Percentiles rank a stretch among this genome's conserved stretches.
phyloP scores from a whole-genome alignment of 2,113 vertebrate species.

The Anarrhichthys ocellatus region DNA sequence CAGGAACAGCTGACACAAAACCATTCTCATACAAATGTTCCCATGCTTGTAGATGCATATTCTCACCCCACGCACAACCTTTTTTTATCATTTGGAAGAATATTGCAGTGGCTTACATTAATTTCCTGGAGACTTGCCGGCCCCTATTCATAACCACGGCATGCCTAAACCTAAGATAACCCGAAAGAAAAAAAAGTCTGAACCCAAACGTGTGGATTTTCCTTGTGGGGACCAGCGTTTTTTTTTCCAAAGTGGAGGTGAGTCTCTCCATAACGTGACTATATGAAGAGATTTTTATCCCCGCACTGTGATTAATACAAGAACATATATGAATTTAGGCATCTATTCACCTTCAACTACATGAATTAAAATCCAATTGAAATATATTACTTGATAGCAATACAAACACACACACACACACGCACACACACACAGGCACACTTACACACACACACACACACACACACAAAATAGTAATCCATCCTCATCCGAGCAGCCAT shows the following conservation, averaged over 20 bases:
- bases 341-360: neutral
- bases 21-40: conserved; percentile 37
- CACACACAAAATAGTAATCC: conserved; percentile 27
- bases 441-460: conserved; percentile 21
- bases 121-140: neutral
- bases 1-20: conserved; percentile 33
- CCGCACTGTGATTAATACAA: neutral
- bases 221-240: too few relatives aligned
- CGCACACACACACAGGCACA: conserved; percentile 16
- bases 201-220: neutral
- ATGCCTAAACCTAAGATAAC: neutral
- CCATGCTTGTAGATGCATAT: conserved; percentile 6
- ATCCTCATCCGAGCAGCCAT: conserved; percentile 41
- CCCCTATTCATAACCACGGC: neutral
- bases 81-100: neutral
- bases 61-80: conserved; percentile 9
- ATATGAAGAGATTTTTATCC: neutral
- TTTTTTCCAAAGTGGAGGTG: too few relatives aligned
- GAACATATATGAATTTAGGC: neutral
- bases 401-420: neutral
- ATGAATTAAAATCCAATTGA: neutral
- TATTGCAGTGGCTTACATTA: neutral
- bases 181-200: neutral
- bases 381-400: neutral
- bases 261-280: neutral